These are phyloP conservation scores for Pangasius sanitwongsei DNA, from an alignment of 2,797 vertebrate genomes.

Conservation along the genomic window DNA sequence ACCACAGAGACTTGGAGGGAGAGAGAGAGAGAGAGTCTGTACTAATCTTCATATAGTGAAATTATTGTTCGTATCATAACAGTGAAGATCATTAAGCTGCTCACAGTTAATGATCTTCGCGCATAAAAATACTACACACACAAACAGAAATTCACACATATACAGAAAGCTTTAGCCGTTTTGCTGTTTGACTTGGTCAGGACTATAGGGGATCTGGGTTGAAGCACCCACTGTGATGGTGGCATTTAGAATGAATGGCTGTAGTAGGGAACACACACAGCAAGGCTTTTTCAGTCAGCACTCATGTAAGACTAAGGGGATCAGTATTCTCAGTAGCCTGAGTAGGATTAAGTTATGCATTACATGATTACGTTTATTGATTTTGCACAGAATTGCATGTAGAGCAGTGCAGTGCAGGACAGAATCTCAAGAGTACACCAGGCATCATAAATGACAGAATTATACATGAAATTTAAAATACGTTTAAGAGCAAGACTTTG, in stretches of 20 bases:
- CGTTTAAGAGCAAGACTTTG: not conserved
- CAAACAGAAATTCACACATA: not conserved
- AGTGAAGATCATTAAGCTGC: not conserved
- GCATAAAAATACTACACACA: not conserved
- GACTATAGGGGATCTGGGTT: conserved; percentile 12
- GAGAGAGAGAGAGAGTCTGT: not conserved
- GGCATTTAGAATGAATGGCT: conserved; percentile 49
- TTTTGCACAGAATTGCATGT: conserved; percentile 44
- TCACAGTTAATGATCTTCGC: too few relatives aligned
- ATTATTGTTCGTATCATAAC: not conserved
- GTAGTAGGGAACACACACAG: conserved; percentile 18
- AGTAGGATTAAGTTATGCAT: conserved; percentile 48
- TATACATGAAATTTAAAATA: not conserved
- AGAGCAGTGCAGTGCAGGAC: not conserved
- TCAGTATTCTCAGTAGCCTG: conserved; percentile 38
- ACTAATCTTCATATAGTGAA: not conserved
- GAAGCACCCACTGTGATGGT: conserved; percentile 42
- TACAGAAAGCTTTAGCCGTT: not conserved
- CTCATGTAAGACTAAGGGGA: conserved; percentile 14
- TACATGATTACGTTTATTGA: conserved; percentile 46
- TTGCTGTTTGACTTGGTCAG: conserved; percentile 9
- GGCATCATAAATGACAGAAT: not conserved
- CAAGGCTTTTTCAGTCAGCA: conserved; percentile 5
- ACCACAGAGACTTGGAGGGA: not conserved
- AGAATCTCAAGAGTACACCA: not conserved